A percentile compares a stretch with the other conserved stretches of the same genome.
Conservation (phyloP, 2,888 invertebrate species). For the Tachina fera region DNA sequence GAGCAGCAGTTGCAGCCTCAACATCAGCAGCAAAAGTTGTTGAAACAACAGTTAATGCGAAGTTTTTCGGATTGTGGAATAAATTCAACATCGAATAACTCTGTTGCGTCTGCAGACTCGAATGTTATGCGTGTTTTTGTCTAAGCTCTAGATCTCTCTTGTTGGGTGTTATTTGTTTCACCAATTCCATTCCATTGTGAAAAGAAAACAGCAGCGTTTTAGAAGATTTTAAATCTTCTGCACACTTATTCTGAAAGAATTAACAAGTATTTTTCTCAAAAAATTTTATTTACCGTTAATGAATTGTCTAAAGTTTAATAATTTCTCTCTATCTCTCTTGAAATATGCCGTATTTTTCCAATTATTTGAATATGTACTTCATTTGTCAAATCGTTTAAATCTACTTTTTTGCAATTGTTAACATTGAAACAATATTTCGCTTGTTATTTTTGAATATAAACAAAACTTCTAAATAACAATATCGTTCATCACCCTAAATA, state of each 20-base stretch:
- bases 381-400: neutral
- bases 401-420: neutral
- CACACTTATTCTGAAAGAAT: neutral
- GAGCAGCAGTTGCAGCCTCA: conserved; percentile 71
- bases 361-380: neutral
- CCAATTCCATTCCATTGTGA: conserved; percentile 10
- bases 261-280: conserved; percentile 14
- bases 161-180: conserved; percentile 24
- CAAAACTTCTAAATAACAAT: neutral
- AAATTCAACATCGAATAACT: conserved; percentile 69
- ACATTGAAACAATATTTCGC: neutral
- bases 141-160: conserved; percentile 39
- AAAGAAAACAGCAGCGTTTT: conserved; percentile 8
- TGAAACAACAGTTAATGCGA: conserved; percentile 77
- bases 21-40: conserved; percentile 73
- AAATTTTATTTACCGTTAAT: neutral
- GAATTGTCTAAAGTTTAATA: neutral
- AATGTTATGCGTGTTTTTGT: conserved; percentile 78
- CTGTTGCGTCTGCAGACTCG: conserved; percentile 65
- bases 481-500: neutral
- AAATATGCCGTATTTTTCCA: neutral
- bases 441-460: neutral
- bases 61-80: conserved; percentile 78
- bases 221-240: conserved; percentile 38
- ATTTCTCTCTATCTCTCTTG: neutral